A percentile compares a stretch with the other conserved stretches of the same genome.
These are phyloP conservation scores for Oryctes rhinoceros DNA, from an alignment of 1,140 invertebrate species.

Conservation along the genomic window DNA sequence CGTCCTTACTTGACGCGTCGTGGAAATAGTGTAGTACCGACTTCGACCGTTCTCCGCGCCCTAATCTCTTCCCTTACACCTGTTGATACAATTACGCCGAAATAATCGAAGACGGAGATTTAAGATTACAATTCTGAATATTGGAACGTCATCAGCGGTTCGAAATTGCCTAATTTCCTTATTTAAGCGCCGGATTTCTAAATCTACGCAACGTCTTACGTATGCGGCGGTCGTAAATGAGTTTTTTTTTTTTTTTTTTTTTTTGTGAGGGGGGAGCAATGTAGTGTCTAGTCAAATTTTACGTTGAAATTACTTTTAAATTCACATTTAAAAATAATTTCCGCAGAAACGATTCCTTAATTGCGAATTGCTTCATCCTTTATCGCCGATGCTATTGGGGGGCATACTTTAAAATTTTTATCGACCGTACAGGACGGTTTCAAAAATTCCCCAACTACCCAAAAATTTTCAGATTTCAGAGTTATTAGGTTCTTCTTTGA, in stretches of 20 bases:
- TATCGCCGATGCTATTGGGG: too few species aligned
- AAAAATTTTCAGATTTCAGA: too few species aligned
- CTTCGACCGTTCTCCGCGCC: background rate
- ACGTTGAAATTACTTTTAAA: too few species aligned
- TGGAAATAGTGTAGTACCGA: background rate
- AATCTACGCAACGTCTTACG: conserved; percentile 4
- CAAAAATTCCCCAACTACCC: too few species aligned
- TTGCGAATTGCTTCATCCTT: too few species aligned
- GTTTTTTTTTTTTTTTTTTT: background rate
- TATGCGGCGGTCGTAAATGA: background rate
- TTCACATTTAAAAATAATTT: too few species aligned
- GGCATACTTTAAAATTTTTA: too few species aligned
- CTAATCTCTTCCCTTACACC: conserved; percentile 30
- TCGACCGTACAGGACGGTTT: too few species aligned
- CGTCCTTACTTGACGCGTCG: background rate
- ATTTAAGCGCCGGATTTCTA: conserved; percentile 38
- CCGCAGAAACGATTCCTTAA: too few species aligned
- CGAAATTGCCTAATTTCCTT: conserved; percentile 44
- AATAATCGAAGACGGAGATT: conserved; percentile 34
- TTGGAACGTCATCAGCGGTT: background rate
- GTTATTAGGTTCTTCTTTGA: too few species aligned
- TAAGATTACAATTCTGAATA: conserved; percentile 23
- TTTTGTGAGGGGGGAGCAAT: background rate
- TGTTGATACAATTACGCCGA: conserved; percentile 26
- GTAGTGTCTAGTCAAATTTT: too few species aligned